Percentiles rank a stretch among this genome's conserved stretches.
These are phyloP conservation scores for Montipora capricornis DNA, from an alignment of 64 coral and sea anemone species.

Conservation along the genomic window DNA sequence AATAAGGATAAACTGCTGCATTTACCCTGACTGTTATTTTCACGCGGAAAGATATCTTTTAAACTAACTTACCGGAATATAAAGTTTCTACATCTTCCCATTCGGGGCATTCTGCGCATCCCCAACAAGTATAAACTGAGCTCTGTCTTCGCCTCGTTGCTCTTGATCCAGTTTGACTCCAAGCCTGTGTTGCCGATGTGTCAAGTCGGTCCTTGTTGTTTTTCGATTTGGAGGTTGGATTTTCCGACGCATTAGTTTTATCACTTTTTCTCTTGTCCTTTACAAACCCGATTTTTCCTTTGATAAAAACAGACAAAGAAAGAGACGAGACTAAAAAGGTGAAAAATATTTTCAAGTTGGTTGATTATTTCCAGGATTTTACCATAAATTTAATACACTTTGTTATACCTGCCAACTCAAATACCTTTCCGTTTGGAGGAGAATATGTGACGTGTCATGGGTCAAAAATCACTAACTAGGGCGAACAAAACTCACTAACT, in stretches of 20 bases:
- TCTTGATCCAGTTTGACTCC: not conserved
- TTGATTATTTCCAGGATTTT: too few species aligned
- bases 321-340: not conserved
- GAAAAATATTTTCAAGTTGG: too few species aligned
- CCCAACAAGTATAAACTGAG: not conserved
- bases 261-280: slow-evolving; percentile 3
- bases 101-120: not conserved
- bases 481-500: too few species aligned
- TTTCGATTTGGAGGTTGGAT: not conserved
- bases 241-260: not conserved
- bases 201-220: not conserved
- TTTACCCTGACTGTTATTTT: too few species aligned
- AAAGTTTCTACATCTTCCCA: not conserved
- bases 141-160: not conserved
- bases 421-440: too few species aligned
- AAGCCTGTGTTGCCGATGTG: not conserved
- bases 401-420: too few species aligned
- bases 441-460: too few species aligned
- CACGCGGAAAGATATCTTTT: too few species aligned
- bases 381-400: too few species aligned
- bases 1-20: too few species aligned
- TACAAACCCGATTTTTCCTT: not conserved
- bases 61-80: slow-evolving; percentile 30
- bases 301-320: not conserved
- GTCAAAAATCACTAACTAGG: too few species aligned